Base-by-base conservation (phyloP, 2,888 invertebrate species). In the Epsilonema sp. region DNA sequence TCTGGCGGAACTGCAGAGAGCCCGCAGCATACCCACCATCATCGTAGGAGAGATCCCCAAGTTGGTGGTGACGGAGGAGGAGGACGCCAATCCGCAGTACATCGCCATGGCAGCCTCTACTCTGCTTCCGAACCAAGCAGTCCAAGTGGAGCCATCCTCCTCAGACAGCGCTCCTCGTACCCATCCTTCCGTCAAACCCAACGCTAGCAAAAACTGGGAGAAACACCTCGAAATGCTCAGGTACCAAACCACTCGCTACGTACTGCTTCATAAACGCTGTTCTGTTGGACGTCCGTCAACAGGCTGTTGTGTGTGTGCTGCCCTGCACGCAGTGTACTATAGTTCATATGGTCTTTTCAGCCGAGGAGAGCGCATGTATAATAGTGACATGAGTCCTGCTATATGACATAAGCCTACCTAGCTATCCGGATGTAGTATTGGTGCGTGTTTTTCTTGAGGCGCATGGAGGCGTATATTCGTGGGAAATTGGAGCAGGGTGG, bases 401-500 rank as follows among this genome's bases (percentile, higher is more conserved):
- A n/a, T n/a, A n/a, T n/a, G n/a, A n/a, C n/a, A n/a, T n/a, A n/a
- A n/a, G n/a, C n/a, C n/a, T n/a, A n/a, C n/a, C n/a, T n/a, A n/a
- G n/a, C n/a, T n/a, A n/a, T n/a, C n/a, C n/a, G n/a, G n/a, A n/a
- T n/a, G n/a, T n/a, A n/a, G n/a, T n/a, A n/a, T n/a, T n/a, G n/a
- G n/a, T n/a, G n/a, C n/a, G n/a, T n/a, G n/a, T n/a, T n/a, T n/a
- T n/a, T n/a, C n/a, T n/a, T 79, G 46, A 69, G 75, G 45, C 71
- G 75, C 54, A 76, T 78, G 74, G 77, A 79, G 63, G 75, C 76
- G 54, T 71, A 64, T 44, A 53, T 69, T 20, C 51, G 59, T 39
- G 52, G 55, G 3, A 24, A 23, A 36, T n/a, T 16, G 36, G 11
- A n/a, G n/a, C n/a, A n/a, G n/a, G n/a, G n/a, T n/a, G n/a, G n/a